Conservation (phyloP, 2,113 vertebrate genomes). For the Ammodytes dubius region DNA sequence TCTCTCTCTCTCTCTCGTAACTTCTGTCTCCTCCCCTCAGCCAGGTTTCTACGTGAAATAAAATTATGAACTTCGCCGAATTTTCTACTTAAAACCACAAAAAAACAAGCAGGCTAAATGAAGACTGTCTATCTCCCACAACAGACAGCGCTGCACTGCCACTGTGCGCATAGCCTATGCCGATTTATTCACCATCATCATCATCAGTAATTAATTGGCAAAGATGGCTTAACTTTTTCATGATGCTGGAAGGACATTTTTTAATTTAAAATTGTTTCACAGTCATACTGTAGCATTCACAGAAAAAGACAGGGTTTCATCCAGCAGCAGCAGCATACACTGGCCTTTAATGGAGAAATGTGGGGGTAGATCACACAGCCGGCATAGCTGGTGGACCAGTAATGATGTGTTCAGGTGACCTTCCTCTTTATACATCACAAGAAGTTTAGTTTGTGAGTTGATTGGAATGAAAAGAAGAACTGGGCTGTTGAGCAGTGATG, state of each 20-base stretch:
- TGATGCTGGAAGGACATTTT: neutral
- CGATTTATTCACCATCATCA: too few species aligned
- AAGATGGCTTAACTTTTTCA: neutral
- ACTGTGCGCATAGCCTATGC: too few species aligned
- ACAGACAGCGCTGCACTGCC: too few species aligned
- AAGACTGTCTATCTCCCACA: too few species aligned
- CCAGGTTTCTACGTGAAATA: too few species aligned
- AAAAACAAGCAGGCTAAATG: too few species aligned
- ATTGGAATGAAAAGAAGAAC: neutral
- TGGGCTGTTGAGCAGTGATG: neutral
- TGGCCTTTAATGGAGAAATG: conserved; percentile 4
- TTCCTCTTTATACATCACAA: neutral
- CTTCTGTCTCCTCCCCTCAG: too few species aligned
- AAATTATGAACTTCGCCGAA: too few species aligned
- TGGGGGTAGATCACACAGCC: conserved; percentile 18
- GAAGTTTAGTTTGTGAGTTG: neutral
- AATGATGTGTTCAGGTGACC: neutral
- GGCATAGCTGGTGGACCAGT: neutral
- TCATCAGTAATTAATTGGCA: neutral
- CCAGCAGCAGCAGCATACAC: conserved; percentile 22
- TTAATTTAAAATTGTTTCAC: neutral
- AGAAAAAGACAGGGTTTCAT: conserved; percentile 22
- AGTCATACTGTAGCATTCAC: neutral
- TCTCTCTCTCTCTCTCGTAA: too few species aligned
- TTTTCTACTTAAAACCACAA: too few species aligned